These are phyloP conservation scores for Chrysemys picta DNA, from an alignment of 2,113 vertebrate species.

Conservation along the genomic window DNA sequence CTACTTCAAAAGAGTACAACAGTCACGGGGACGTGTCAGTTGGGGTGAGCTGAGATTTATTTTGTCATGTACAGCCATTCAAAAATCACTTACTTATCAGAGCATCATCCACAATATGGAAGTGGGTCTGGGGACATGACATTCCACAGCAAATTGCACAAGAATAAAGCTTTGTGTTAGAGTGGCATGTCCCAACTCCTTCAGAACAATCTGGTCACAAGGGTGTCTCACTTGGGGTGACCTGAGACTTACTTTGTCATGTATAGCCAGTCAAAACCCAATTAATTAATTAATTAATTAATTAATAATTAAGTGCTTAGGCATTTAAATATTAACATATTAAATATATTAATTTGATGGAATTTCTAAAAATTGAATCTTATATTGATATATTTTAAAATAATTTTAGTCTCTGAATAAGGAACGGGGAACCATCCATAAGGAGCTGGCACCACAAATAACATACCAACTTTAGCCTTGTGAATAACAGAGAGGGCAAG, in stretches of 20 bases:
- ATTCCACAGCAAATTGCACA: not conserved
- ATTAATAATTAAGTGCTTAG: not conserved
- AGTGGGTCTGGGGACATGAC: no score
- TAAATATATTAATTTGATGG: not conserved
- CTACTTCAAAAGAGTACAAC: not conserved
- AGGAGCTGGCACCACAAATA: not conserved
- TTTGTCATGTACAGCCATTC: no score
- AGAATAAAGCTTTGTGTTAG: not conserved
- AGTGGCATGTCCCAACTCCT: not conserved
- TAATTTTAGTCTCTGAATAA: not conserved
- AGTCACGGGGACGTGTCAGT: no score
- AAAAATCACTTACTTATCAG: no score
- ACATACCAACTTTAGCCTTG: not conserved
- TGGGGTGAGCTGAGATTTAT: no score
- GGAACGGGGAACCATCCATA: not conserved
- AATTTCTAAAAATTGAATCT: not conserved
- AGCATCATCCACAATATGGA: no score
- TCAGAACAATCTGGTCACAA: not conserved
- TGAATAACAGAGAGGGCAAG: not conserved
- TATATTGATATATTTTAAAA: not conserved
- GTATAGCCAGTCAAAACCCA: not conserved
- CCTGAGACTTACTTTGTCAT: not conserved
- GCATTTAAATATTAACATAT: not conserved
- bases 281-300: not conserved
- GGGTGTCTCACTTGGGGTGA: not conserved